Conservation (phyloP, 2,888 invertebrate species). For the Pristionchus japonicus region DNA sequence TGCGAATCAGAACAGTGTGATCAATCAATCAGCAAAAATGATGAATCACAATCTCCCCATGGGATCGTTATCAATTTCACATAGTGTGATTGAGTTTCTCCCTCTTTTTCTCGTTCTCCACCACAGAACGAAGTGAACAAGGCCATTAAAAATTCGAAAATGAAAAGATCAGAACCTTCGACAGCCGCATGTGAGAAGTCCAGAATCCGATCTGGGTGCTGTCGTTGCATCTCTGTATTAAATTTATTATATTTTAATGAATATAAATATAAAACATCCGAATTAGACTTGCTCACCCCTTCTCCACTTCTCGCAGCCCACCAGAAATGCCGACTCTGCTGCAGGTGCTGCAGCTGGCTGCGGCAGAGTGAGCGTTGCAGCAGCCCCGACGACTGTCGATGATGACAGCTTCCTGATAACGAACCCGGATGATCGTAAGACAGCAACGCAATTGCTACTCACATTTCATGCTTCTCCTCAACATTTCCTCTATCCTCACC, state of each 20-base stretch:
- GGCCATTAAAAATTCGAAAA: no score
- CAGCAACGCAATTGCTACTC: no score
- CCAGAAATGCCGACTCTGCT: not conserved
- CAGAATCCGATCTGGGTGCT: not conserved
- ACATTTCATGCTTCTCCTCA: no score
- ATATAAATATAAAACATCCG: not conserved
- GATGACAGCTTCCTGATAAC: not conserved
- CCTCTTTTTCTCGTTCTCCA: no score
- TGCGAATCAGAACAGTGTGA: no score
- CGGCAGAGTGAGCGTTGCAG: not conserved
- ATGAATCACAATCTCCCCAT: no score
- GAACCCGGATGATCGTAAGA: no score
- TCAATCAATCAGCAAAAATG: no score
- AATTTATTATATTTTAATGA: not conserved
- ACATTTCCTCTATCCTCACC: not conserved
- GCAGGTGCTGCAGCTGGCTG: not conserved
- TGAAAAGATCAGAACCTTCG: not conserved
- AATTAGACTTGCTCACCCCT: not conserved
- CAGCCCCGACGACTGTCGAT: not conserved
- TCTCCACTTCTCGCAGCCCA: not conserved
- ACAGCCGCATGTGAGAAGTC: not conserved
- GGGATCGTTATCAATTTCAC: no score
- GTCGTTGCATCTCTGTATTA: not conserved
- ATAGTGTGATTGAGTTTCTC: no score
- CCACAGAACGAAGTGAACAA: no score